Conservation (phyloP, 1,140 invertebrate genomes). For the Danaus plexippus region DNA sequence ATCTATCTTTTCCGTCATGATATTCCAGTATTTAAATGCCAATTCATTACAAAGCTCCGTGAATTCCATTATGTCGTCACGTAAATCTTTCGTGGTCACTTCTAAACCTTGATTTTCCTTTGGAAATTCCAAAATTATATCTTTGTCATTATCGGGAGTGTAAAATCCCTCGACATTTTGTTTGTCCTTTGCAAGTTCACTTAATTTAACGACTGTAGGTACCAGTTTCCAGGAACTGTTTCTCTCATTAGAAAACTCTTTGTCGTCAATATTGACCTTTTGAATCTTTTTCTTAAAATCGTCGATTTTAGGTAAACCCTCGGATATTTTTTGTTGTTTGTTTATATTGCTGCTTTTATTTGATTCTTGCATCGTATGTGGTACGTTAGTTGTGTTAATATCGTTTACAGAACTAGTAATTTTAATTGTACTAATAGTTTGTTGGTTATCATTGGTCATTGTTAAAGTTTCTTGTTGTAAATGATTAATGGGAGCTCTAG, state of each 20-base stretch:
- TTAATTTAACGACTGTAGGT: constrained; percentile 49
- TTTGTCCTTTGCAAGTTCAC: constrained; percentile 48
- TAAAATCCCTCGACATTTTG: constrained; percentile 42
- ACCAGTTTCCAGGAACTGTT: constrained; percentile 68
- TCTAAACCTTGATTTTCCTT: constrained; percentile 80
- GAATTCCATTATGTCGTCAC: constrained; percentile 79
- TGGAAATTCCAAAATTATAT: constrained; percentile 69
- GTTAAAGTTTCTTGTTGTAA: no score
- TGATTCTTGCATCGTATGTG: constrained; percentile 9
- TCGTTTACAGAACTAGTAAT: constrained; percentile 48
- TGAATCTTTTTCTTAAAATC: constrained; percentile 65
- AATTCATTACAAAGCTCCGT: constrained; percentile 86
- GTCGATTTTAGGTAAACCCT: constrained; percentile 47
- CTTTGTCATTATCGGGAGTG: constrained; percentile 40
- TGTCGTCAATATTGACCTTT: constrained; percentile 64
- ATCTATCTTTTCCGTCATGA: constrained; percentile 79
- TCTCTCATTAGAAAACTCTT: constrained; percentile 46
- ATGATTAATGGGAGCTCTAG: no score
- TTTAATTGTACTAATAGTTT: no score
- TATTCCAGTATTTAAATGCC: constrained; percentile 85
- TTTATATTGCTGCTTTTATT: background rate
- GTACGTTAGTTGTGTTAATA: background rate
- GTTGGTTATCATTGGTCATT: no score
- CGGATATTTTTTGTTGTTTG: constrained; percentile 11
- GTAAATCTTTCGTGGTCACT: constrained; percentile 79